Evolutionary conservation across 2,113 vertebrate genomes (phyloP).

Genomic region (Gallinago undulata): DNA sequence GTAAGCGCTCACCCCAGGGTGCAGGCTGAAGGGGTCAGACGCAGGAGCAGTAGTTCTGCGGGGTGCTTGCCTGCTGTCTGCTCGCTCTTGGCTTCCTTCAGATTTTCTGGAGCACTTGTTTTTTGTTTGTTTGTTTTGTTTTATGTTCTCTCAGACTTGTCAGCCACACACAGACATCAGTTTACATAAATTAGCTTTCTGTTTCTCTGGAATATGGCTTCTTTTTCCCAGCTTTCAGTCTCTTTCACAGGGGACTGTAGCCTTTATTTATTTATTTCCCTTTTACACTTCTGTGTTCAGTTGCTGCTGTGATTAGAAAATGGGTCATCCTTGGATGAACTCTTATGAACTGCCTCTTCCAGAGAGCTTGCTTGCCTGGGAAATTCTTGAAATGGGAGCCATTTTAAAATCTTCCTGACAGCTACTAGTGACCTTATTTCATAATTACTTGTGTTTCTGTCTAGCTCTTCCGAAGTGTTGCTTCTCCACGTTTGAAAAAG

Average conservation of each 20-base stretch:
- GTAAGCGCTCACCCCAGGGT: accelerated
- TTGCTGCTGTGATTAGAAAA: constrained; percentile 37
- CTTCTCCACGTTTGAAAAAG: constrained; percentile 9
- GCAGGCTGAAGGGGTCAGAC: background rate
- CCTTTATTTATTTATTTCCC: constrained; percentile 27
- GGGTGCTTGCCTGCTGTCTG: background rate
- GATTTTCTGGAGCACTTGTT: background rate
- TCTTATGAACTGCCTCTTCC: constrained; percentile 31
- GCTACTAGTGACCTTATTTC: constrained; percentile 39
- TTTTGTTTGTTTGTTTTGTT: background rate
- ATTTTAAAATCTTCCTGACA: constrained; percentile 50
- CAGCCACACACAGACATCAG: background rate
- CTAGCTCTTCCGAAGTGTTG: constrained; percentile 14
- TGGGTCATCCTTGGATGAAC: constrained; percentile 63
- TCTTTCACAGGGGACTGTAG: background rate
- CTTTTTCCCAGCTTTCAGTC: background rate
- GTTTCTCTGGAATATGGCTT: background rate
- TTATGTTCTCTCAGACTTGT: background rate
- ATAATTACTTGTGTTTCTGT: constrained; percentile 13
- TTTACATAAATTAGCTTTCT: background rate
- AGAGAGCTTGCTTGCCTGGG: background rate
- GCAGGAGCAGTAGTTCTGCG: background rate
- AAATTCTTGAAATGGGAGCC: constrained; percentile 32
- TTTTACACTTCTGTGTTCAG: constrained; percentile 12
- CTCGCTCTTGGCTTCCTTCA: background rate